Conservation (phyloP, 2,888 invertebrate species). For the Catocala fraxini region DNA sequence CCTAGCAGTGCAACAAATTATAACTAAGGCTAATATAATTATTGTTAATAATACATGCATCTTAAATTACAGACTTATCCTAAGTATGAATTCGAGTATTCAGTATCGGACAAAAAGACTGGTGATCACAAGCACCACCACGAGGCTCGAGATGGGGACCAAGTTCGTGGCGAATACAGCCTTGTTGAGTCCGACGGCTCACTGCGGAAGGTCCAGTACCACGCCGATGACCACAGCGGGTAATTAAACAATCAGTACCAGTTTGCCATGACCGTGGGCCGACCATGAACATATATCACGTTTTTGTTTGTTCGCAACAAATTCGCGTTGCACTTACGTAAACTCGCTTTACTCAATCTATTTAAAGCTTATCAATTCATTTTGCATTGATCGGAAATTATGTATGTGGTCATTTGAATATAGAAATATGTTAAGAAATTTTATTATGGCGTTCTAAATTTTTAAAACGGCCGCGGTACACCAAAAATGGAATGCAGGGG, state of each 20-base stretch:
- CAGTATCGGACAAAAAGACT: constrained; percentile 87
- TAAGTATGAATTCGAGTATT: constrained; percentile 88
- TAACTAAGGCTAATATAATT: too few relatives aligned
- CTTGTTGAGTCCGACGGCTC: constrained; percentile 87
- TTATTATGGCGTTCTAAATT: too few relatives aligned
- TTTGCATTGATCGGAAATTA: constrained; percentile 8
- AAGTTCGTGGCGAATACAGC: constrained; percentile 87
- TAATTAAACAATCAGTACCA: constrained; percentile 60
- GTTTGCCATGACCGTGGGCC: constrained; percentile 30
- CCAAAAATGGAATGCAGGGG: not conserved
- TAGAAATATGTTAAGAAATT: too few relatives aligned
- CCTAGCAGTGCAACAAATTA: too few relatives aligned
- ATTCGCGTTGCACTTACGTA: constrained; percentile 15
- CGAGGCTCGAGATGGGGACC: constrained; percentile 86
- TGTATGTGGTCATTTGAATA: not conserved
- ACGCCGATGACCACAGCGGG: constrained; percentile 88
- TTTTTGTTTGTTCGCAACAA: constrained; percentile 24
- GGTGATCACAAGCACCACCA: constrained; percentile 87
- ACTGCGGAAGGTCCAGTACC: constrained; percentile 85
- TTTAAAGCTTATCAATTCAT: constrained; percentile 19
- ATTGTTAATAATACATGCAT: not conserved
- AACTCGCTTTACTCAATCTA: constrained; percentile 25
- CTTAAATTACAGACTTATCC: constrained; percentile 76
- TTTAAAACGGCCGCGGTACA: too few relatives aligned
- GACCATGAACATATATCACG: constrained; percentile 39